A percentile compares a stretch with the other conserved stretches of the same genome.
phyloP scores from a whole-genome alignment of 2,888 invertebrate genomes.

The Polydrusus cervinus region DNA sequence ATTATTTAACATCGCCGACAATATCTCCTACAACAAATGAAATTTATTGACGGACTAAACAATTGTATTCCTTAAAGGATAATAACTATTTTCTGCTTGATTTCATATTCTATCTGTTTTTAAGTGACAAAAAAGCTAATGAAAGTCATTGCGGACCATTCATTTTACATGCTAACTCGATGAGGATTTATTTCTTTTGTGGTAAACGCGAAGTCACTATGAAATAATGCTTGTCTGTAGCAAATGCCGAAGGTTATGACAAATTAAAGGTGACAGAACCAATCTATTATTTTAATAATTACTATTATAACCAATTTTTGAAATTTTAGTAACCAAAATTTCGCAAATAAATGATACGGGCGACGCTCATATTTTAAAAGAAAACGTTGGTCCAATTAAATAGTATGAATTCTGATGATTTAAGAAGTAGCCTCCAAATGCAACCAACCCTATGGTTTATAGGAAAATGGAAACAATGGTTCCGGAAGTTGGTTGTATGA shows the following conservation, averaged over 20 bases:
- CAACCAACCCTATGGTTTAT: too few relatives aligned
- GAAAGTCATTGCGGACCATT: slow-evolving; percentile 25
- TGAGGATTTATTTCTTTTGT: slow-evolving; percentile 10
- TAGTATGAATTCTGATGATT: too few relatives aligned
- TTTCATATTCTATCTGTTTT: slow-evolving; percentile 38
- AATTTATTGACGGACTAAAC: slow-evolving; percentile 36
- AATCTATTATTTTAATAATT: background rate
- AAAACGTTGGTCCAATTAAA: too few relatives aligned
- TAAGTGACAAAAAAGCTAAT: slow-evolving; percentile 15
- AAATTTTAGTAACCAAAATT: too few relatives aligned
- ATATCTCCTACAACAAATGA: slow-evolving; percentile 6
- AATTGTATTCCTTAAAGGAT: slow-evolving; percentile 44
- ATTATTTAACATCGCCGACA: slow-evolving; percentile 2
- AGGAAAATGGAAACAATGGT: too few relatives aligned
- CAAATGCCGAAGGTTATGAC: background rate
- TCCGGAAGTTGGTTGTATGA: too few relatives aligned
- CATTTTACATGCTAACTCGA: slow-evolving; percentile 28
- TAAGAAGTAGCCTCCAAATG: too few relatives aligned
- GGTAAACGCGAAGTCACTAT: slow-evolving; percentile 15
- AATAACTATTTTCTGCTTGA: slow-evolving; percentile 48
- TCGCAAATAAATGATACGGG: too few relatives aligned
- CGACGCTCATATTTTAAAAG: too few relatives aligned
- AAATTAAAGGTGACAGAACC: background rate
- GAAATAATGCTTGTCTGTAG: slow-evolving; percentile 1
- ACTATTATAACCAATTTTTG: too few relatives aligned